Evolutionary conservation across 2,797 vertebrate genomes (phyloP).

Genomic region (Typhlichthys subterraneus): DNA sequence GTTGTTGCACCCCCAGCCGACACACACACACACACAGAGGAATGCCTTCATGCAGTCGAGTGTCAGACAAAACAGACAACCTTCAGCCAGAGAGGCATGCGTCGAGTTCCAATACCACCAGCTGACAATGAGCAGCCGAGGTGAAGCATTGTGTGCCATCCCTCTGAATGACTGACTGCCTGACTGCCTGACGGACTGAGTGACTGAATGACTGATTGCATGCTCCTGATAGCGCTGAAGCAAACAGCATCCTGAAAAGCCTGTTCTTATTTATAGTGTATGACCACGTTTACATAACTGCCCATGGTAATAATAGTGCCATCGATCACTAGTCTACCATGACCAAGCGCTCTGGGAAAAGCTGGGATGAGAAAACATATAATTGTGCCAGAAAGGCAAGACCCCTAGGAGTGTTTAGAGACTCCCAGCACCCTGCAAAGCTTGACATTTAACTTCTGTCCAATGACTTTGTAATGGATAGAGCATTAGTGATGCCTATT

Average conservation of each 20-base stretch:
- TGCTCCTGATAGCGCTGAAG: conserved; percentile 45
- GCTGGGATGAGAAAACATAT: conserved; percentile 53
- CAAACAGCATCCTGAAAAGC: conserved; percentile 71
- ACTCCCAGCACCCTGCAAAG: neutral
- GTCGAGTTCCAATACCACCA: no score
- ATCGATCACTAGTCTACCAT: conserved; percentile 62
- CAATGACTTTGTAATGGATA: conserved; percentile 5
- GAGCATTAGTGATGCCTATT: neutral
- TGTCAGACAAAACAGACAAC: no score
- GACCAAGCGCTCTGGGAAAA: conserved; percentile 63
- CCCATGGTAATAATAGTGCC: conserved; percentile 65
- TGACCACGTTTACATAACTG: conserved; percentile 70
- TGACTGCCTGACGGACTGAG: neutral
- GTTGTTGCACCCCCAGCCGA: no score
- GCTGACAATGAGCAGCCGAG: no score
- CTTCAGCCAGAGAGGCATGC: no score
- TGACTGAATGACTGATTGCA: conserved; percentile 33
- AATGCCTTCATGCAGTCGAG: no score
- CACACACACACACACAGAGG: conserved; percentile 1
- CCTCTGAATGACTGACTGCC: conserved; percentile 16
- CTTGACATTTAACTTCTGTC: neutral
- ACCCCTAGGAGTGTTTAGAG: neutral
- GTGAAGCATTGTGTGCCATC: neutral
- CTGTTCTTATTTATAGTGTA: conserved; percentile 69
- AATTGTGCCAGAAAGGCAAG: conserved; percentile 25